Evolutionary conservation across 2,888 invertebrate species (phyloP), one percentile per base, ranked within the genome.

Genomic region (Tipula lateralis): DNA sequence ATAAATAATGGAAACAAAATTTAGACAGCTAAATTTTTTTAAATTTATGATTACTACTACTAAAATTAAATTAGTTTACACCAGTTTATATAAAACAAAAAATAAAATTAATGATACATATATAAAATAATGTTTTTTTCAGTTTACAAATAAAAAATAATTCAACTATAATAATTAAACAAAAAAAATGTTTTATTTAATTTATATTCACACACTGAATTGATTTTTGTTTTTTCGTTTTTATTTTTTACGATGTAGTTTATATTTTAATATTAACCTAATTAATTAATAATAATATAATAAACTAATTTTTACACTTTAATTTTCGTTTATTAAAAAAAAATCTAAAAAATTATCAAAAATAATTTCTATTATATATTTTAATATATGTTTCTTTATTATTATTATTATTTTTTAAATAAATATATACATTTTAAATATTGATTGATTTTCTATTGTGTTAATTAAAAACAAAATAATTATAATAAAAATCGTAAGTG

Each of bases 341-440:
- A 66, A 66, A 24, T 19, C 19, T 66, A 66, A 24, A 66, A 66
- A 66, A 66, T 66, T 66, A 24, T 66, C 24, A 66, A 66, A 66
- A 24, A 66, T 66, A 66, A 66, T 24, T 66, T 66, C 24, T 66
- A 66, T 66, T 66, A 24, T 24, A 66, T 66, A 66, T 66, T 66
- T 66, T 66, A 66, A 66, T 66, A 66, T 66, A 66, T 66, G 66
- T 66, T 66, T 66, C 66, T 66, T 66, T 66, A 66, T 66, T 66
- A 66, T 44, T 39, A 39, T 39, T 44, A 44, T 66, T 66, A 24
- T 24, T 66, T 66, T 24, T 66, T 66, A 24, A 24, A 24, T 66
- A 66, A 66, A 66, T 66, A 66, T 66, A 66, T 66, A 24, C 24
- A 66, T 24, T 66, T 12, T 24, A 66, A 19, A 24, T 24, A 66